Percentiles rank a stretch among this genome's conserved stretches.
Evolutionary conservation across 2,113 vertebrate species (phyloP).

Genomic region (Chloropsis cyanopogon): DNA sequence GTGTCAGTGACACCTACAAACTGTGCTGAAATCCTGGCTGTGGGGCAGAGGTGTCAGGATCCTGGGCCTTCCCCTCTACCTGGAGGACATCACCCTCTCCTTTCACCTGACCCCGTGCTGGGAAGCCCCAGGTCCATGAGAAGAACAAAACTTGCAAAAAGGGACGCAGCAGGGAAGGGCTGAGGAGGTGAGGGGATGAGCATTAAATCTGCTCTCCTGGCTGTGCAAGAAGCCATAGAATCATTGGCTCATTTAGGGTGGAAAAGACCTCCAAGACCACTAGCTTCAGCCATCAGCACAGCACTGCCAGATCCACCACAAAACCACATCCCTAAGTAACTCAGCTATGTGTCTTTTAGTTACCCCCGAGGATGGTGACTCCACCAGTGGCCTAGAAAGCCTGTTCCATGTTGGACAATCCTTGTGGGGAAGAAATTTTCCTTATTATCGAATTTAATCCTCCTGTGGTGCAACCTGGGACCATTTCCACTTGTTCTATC

Average conservation of each 20-base stretch:
- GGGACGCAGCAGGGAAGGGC: neutral
- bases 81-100: neutral
- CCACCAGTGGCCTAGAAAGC: neutral
- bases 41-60: neutral
- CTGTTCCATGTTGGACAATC: neutral
- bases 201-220: neutral
- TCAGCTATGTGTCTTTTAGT: neutral
- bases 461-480: rapidly evolving
- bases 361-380: neutral
- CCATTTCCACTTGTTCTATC: neutral
- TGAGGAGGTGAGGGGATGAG: neutral
- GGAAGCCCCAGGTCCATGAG: neutral
- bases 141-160: neutral
- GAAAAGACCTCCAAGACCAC: neutral
- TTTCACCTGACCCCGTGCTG: neutral
- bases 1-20: neutral
- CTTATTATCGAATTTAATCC: neutral
- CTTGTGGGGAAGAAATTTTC: neutral
- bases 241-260: neutral
- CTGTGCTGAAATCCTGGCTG: neutral
- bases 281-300: neutral
- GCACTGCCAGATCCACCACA: too few species aligned
- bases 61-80: neutral
- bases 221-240: neutral
- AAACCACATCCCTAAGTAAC: neutral